Evolutionary conservation across 2,113 vertebrate genomes (phyloP), one percentile per base, ranked within the genome.

Genomic region (Ariopsis seemanni): DNA sequence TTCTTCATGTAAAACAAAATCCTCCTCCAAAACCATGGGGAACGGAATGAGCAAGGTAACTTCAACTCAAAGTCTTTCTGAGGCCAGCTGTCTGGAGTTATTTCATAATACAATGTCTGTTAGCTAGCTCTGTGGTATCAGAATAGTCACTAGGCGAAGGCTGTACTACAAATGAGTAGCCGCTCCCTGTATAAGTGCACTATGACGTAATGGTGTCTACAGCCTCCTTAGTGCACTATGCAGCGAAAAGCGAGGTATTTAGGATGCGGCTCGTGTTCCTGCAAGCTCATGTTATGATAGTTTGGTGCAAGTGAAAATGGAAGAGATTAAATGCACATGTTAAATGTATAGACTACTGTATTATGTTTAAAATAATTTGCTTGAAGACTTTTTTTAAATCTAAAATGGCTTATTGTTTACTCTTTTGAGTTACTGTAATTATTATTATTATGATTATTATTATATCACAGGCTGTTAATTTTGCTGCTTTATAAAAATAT

Each of bases 11-110:
- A 82, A 77, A 83, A 58, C 10, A n/a, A 27, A 55, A 48, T 71
- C 9, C n/a, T 50, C 25, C 77, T 67, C 7, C 77, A 42, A 55
- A 34, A 81, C 63, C 90, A 95, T 95, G 95, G 95, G 95, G 5
- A 95, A 95, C 88, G 94, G 94, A 85, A 95, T 95, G 95, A 95
- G 94, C 82, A 95, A 95, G 95, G 95, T 95, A 88, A 86, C 9
- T 14, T 58, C 48, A 4, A 22, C 27, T 48, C n/a, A 85, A 25
- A 25, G 48, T 10, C 0, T 67, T 1, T 69, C 10, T 58, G 22
- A 18, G 15, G 27, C 9, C 22, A 10, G 20, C 0, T 58, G 6
- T 0, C 2, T 27, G 57, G 10, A 34, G 69, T 62, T 67, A 34
- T 52, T 17, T 85, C 18, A 8, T 6, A 15, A 15, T 14, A 7